Conservation (phyloP, 1,140 invertebrate genomes). For the Nylanderia fulva region DNA sequence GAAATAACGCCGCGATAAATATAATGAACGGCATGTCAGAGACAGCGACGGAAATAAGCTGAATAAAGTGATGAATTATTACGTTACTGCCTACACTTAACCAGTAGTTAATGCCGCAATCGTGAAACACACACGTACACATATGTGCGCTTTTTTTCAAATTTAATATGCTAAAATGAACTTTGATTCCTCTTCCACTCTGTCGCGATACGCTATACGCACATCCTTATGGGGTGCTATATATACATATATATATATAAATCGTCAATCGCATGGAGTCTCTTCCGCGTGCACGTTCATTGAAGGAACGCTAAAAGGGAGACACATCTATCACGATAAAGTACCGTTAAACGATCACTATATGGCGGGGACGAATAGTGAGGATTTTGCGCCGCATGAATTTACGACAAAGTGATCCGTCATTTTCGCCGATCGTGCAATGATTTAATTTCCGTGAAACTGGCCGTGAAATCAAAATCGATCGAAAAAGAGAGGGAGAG, state of each 20-base stretch:
- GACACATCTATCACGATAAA: constrained; percentile 7
- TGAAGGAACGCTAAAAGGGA: constrained; percentile 14
- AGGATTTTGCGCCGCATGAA: constrained; percentile 48
- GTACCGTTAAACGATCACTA: constrained; percentile 17
- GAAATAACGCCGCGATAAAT: constrained; percentile 35
- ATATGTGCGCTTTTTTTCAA: background rate
- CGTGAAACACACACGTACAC: background rate
- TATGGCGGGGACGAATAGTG: background rate
- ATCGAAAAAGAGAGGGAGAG: constrained; percentile 17
- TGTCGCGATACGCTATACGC: no score
- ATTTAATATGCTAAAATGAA: background rate
- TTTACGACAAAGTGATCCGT: constrained; percentile 49
- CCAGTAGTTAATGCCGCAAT: background rate
- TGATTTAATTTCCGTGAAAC: constrained; percentile 71
- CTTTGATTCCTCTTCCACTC: background rate
- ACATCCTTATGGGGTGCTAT: no score
- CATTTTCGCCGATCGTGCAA: constrained; percentile 45
- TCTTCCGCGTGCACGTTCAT: background rate
- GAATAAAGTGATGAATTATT: constrained; percentile 15
- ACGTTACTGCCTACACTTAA: background rate
- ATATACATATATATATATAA: background rate
- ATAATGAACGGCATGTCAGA: background rate
- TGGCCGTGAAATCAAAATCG: constrained; percentile 74
- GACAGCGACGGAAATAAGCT: constrained; percentile 13
- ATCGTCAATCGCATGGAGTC: background rate